Percentiles rank a stretch among this genome's conserved stretches.
Evolutionary conservation across 2,888 invertebrate species (phyloP).

Genomic region (Aromia moschata): DNA sequence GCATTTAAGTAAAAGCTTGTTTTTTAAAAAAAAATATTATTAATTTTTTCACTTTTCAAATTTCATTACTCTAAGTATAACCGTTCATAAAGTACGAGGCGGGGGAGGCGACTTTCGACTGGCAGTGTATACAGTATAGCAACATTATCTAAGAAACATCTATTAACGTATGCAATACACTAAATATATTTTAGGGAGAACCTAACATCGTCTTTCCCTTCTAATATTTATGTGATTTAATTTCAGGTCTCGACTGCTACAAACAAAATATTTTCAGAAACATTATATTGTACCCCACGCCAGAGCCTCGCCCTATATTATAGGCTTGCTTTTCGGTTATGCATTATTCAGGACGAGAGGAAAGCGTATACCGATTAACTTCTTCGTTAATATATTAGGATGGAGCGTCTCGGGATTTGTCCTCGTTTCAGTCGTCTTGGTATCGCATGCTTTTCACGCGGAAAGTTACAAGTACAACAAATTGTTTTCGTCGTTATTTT

Average conservation of each 20-base stretch:
- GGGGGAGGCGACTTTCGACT: too few relatives aligned
- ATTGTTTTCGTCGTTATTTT: constrained; percentile 59
- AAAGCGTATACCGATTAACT: constrained; percentile 45
- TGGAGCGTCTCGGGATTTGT: constrained; percentile 46
- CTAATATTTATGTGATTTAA: constrained; percentile 2
- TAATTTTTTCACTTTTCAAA: too few relatives aligned
- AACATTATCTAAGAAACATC: too few relatives aligned
- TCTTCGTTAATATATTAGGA: constrained; percentile 43
- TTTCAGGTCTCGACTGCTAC: constrained; percentile 49
- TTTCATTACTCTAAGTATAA: too few relatives aligned
- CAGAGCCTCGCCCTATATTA: constrained; percentile 56
- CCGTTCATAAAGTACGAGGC: too few relatives aligned
- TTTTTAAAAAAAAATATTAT: too few relatives aligned
- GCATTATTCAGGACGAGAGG: constrained; percentile 49
- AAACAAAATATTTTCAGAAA: constrained; percentile 48
- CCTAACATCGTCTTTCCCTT: neutral
- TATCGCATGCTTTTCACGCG: constrained; percentile 53
- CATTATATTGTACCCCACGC: constrained; percentile 58
- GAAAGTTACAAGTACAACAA: constrained; percentile 55
- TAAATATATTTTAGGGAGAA: neutral
- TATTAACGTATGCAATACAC: neutral
- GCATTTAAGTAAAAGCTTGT: too few relatives aligned
- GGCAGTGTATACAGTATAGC: too few relatives aligned
- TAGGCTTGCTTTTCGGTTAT: constrained; percentile 57
- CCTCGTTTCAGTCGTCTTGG: constrained; percentile 49